Base-by-base conservation (phyloP, 92 coral and sea anemone species). In the Umimayanthus chanpuru region DNA sequence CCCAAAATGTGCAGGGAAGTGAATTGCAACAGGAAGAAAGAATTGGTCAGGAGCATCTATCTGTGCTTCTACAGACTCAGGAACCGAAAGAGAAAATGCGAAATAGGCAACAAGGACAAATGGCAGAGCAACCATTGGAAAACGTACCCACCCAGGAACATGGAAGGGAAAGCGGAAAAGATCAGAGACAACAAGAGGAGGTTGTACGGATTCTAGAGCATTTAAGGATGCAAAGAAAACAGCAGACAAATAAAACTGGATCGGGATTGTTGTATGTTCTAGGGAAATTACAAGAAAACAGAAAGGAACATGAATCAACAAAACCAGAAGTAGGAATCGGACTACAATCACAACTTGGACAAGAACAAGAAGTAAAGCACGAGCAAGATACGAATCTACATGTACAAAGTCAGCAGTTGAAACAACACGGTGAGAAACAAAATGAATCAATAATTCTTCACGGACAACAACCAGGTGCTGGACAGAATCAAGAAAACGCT, bases 331-430 rank as follows among this genome's bases (percentile, higher is more conserved):
- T 20, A 82, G 55, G 25, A 43, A n/a, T 68, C 16, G n/a, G 25
- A 82, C 23, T 40, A n/a, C 44, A 68, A 9, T 36, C 58, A 41
- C 86, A 43, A 43, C 55, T 25, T 68, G n/a, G 76, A 67, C 87
- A 83, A 9, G 77, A 50, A 14, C 55, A 83, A 9, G n/a, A 67
- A 68, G 9, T 41, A 28, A 21, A 43, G 38, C 40, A 43, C 40
- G 16, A 77, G 7, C 76, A 73, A 23, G 15, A 68, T 6, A 47
- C 4, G 29, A 8, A 36, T 15, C 79, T 18, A 39, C 49, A 26
- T 5, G 44, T n/a, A 18, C 23, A 68, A 72, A 41, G n/a, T 47
- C 16, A 30, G 12, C 64, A 75, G 15, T 30, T 26, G 44, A 67
- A 44, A 5, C 23, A 23, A 5, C 32, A 40, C 18, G 49, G 53